Base-by-base conservation (phyloP, 2,113 vertebrate genomes). In the Pangasianodon hypophthalmus region DNA sequence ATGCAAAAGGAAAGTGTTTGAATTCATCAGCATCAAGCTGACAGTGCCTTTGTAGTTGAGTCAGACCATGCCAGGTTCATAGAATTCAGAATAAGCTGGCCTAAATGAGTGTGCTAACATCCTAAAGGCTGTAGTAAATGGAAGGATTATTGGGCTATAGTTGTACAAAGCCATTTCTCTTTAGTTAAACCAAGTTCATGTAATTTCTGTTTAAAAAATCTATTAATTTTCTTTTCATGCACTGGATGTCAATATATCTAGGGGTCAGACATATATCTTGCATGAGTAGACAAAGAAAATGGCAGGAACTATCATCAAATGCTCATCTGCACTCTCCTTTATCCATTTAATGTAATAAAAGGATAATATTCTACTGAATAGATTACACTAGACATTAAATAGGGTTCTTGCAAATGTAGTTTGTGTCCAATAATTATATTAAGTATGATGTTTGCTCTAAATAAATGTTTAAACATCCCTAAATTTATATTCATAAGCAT, bases 391-490 rank as follows among this genome's bases (percentile, higher is more conserved):
- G 44, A 56, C 80, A 44, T 64, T 81, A 87, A 91, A 56, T 88
- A 81, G 18, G 44, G 19, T 91, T 88, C 87, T 91, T 80, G 37
- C 83, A 81, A 41, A 69, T 56, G 46, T 62, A 85, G n/a, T 91
- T 94, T 90, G 87, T 52, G 88, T 91, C 91, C 75, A 91, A 92
- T 94, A 93, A 93, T 92, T 91, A 64, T 86, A 91, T 93, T 92
- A 92, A 88, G 88, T 90, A 88, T 91, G 85, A 89, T 92, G 93
- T 94, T 93, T 94, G 90, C 87, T 93, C 91, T 73, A 87, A 92
- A 91, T 93, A 13, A 60, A 93, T 94, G 90, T 94, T 95, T 92
- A 94, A 95, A 94, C 91, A 93, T 88, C 52, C 79, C 37, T 80
- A 26, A 91, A 88, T 94, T 93, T 92, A 92, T 88, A 92, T 92